A percentile compares a stretch with the other conserved stretches of the same genome.
Conservation (phyloP, 2,113 vertebrate genomes). For the Spheniscus mendiculus region DNA sequence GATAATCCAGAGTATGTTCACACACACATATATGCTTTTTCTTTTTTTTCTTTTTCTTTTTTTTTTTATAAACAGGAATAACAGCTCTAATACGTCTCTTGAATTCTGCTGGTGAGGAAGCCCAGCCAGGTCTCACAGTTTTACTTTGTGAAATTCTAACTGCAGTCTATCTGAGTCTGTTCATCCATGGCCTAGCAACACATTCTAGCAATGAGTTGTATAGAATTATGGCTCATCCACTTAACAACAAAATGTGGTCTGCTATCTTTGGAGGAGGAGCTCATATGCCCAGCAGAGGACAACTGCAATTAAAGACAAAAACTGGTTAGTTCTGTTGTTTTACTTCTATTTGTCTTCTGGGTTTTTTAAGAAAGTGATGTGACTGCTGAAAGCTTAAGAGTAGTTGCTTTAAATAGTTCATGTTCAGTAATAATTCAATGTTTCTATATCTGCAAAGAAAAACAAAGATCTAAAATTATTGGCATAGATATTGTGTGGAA, state of each 20-base stretch:
- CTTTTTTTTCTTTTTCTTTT: neutral
- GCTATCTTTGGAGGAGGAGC: slow-evolving; percentile 92
- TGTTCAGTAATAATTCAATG: neutral
- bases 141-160: slow-evolving; percentile 95
- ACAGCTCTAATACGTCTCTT: slow-evolving; percentile 81
- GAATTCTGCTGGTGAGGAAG: slow-evolving; percentile 91
- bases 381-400: neutral
- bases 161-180: slow-evolving; percentile 93
- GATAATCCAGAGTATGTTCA: neutral
- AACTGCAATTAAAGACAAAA: slow-evolving; percentile 71
- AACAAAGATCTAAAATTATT: neutral
- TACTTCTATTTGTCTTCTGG: neutral
- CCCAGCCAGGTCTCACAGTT: slow-evolving; percentile 87
- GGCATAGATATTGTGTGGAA: rapidly evolving
- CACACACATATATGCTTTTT: rapidly evolving
- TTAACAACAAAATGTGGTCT: slow-evolving; percentile 93
- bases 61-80: slow-evolving; percentile 76
- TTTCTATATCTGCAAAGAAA: neutral
- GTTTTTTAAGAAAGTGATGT: neutral
- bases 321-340: slow-evolving; percentile 76
- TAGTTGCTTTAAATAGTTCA: neutral
- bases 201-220: slow-evolving; percentile 94
- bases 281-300: slow-evolving; percentile 71
- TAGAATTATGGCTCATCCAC: slow-evolving; percentile 91
- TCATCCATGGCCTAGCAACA: slow-evolving; percentile 94